A percentile compares a stretch with the other conserved stretches of the same genome.
Conservation (phyloP, 2,888 invertebrate genomes). For the Cataglyphis albicans region DNA sequence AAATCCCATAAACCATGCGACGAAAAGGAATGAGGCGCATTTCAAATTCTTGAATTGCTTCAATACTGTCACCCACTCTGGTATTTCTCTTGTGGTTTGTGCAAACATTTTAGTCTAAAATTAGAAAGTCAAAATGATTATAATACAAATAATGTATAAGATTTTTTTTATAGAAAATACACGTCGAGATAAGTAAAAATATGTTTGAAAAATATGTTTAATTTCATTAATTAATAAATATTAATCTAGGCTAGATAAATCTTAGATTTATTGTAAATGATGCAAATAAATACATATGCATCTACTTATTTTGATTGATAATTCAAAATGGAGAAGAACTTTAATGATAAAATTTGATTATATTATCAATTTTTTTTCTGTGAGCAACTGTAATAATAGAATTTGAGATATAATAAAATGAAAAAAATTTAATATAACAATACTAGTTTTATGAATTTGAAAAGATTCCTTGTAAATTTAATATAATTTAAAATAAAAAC, state of each 20-base stretch:
- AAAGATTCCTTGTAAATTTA: background rate
- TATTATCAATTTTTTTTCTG: background rate
- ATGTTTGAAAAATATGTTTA: background rate
- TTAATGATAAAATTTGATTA: background rate
- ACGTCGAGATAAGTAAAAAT: background rate
- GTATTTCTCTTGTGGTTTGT: conserved; percentile 95
- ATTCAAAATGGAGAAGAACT: background rate
- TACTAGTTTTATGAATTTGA: background rate
- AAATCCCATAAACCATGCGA: conserved; percentile 99
- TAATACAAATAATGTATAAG: background rate
- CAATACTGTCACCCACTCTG: conserved; percentile 97
- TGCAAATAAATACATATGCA: background rate
- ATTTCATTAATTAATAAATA: conserved; percentile 7
- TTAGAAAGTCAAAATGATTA: background rate
- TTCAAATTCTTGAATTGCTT: conserved; percentile 96
- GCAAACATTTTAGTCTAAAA: conserved; percentile 95
- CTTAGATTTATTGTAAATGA: background rate
- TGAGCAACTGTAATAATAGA: background rate
- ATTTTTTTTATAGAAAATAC: background rate
- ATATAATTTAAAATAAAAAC: background rate
- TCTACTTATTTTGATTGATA: background rate
- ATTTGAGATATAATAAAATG: background rate
- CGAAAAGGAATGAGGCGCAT: conserved; percentile 96
- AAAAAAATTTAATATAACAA: conserved; percentile 7
- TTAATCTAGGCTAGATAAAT: background rate